These are phyloP conservation scores for Timema podura DNA, from an alignment of 2,888 invertebrate species.

Conservation along the genomic window DNA sequence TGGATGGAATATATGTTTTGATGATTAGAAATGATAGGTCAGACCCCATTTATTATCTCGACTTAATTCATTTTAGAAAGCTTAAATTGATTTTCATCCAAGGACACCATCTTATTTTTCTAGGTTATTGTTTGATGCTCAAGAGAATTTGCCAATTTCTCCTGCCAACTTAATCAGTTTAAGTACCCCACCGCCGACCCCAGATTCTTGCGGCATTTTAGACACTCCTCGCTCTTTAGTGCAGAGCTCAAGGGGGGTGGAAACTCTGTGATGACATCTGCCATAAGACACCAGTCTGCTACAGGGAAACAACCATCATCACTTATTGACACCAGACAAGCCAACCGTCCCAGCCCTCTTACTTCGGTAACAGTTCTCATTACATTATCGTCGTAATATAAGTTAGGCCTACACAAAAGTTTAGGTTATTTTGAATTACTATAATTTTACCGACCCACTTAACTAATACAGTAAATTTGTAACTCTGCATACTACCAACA, in stretches of 20 bases:
- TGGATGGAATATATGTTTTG: too few species aligned
- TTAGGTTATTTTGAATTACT: too few species aligned
- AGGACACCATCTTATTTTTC: background rate
- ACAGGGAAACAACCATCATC: constrained; percentile 12
- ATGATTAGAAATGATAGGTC: background rate
- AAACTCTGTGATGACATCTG: background rate
- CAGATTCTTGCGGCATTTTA: too few species aligned
- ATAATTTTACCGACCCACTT: too few species aligned
- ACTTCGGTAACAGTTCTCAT: too few species aligned
- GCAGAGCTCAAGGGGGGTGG: background rate
- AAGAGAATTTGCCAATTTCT: constrained; percentile 28
- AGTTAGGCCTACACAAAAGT: too few species aligned
- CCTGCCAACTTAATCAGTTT: background rate
- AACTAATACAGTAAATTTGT: too few species aligned
- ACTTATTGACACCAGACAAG: constrained; percentile 13
- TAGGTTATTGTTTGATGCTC: constrained; percentile 38
- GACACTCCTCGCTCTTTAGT: background rate
- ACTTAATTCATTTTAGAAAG: background rate
- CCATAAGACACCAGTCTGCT: constrained; percentile 1
- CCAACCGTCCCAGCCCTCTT: constrained; percentile 13
- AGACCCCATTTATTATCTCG: background rate
- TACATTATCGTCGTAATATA: too few species aligned
- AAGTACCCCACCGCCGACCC: background rate
- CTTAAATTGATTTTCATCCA: background rate
- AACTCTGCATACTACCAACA: too few species aligned